Evolutionary conservation across 23 tunicate genomes (phyloP).

Genomic region (Styela clava): DNA sequence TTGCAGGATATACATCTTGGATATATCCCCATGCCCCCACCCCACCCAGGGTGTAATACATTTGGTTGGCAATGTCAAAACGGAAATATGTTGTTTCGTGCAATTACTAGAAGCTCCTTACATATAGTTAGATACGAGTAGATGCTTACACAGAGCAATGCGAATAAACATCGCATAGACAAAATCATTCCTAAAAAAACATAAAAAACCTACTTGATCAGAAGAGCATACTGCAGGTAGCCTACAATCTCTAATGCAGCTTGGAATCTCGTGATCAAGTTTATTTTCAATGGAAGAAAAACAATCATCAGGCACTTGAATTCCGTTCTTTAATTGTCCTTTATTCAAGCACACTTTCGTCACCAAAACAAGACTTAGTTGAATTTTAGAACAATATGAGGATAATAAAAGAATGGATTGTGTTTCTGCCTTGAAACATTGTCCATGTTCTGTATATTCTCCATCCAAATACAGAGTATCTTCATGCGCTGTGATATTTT

Average conservation of each 20-base stretch:
- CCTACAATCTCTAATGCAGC: conserved; percentile 28
- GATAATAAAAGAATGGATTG: conserved; percentile 37
- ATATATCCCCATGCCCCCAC: too few species aligned
- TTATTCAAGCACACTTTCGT: not conserved
- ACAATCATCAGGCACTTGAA: conserved; percentile 20
- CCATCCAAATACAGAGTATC: conserved; percentile 23
- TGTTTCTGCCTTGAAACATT: conserved; percentile 34
- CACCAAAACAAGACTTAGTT: conserved; percentile 24
- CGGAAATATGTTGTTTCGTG: too few species aligned
- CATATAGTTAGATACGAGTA: too few species aligned
- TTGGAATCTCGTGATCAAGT: not conserved
- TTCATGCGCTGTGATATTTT: not conserved
- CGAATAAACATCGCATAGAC: too few species aligned
- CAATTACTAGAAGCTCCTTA: too few species aligned
- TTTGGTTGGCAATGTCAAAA: too few species aligned
- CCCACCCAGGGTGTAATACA: too few species aligned
- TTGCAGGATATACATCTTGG: too few species aligned
- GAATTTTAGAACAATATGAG: conserved; percentile 23
- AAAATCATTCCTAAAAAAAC: not conserved
- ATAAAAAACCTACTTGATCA: conserved; percentile 21
- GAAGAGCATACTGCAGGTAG: conserved; percentile 44
- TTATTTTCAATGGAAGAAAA: conserved; percentile 7
- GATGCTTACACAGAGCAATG: too few species aligned
- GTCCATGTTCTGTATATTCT: not conserved
- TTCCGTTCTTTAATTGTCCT: not conserved